These are phyloP conservation scores for Metopolophium dirhodum DNA, from an alignment of 1,140 invertebrate genomes.

Conservation along the genomic window DNA sequence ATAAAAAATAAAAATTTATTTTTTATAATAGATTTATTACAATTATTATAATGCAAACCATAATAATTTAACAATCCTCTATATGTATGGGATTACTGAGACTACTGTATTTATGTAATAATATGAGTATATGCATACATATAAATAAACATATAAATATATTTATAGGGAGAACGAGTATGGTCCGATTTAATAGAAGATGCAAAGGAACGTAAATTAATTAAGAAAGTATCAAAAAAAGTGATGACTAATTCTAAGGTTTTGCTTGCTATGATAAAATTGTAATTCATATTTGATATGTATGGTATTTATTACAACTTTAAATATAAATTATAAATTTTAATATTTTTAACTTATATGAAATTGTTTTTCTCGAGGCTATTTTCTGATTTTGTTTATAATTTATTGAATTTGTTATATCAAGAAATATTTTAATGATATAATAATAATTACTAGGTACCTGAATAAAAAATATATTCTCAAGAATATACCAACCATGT, in stretches of 20 bases:
- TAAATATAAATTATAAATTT: neutral
- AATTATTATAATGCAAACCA: neutral
- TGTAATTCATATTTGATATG: neutral
- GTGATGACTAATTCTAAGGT: neutral
- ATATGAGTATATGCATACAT: no score
- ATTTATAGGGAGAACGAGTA: conserved; percentile 13
- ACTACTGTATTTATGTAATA: neutral
- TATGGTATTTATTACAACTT: neutral
- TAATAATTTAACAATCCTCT: neutral
- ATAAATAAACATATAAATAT: no score
- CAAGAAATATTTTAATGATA: neutral
- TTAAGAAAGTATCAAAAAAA: conserved; percentile 47
- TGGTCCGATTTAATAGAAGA: conserved; percentile 46
- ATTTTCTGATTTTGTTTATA: neutral
- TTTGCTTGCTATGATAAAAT: conserved; percentile 30
- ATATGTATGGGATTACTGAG: neutral
- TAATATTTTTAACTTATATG: neutral
- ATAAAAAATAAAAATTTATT: no score
- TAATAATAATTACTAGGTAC: neutral
- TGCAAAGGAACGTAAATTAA: conserved; percentile 50
- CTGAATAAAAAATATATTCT: neutral
- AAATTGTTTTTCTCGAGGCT: neutral
- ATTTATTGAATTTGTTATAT: neutral
- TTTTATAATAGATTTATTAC: no score
- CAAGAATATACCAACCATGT: neutral